These are phyloP conservation scores for Paraescarpia echinospica DNA, from an alignment of 1,140 invertebrate genomes.

Conservation along the genomic window DNA sequence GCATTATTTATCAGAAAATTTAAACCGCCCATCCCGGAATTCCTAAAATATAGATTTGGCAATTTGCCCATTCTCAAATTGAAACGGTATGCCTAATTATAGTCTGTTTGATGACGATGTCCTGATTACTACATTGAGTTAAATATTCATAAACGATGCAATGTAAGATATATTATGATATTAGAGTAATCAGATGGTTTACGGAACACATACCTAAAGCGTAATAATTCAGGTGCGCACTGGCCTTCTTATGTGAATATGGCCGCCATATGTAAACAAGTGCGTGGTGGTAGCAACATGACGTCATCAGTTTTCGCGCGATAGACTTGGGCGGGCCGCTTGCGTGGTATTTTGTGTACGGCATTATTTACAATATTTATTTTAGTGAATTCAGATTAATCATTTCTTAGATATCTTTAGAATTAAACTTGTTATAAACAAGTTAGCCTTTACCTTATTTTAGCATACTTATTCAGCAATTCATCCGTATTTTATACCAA, in stretches of 20 bases:
- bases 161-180: background rate
- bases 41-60: background rate
- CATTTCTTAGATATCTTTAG: too few species aligned
- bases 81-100: background rate
- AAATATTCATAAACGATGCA: background rate
- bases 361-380: background rate
- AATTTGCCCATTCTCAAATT: background rate
- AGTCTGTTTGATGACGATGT: background rate
- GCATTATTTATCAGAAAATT: background rate
- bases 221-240: background rate
- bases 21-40: background rate
- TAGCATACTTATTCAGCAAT: too few species aligned
- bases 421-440: too few species aligned
- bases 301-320: background rate
- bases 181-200: background rate
- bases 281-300: conserved; percentile 3
- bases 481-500: too few species aligned
- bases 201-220: background rate
- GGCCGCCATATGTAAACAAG: background rate
- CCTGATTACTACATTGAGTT: background rate
- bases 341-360: background rate
- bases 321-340: background rate
- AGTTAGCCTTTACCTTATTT: too few species aligned
- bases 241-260: background rate
- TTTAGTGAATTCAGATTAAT: background rate